Conservation (phyloP, 2,113 vertebrate species). For the Cinclus mexicanus region DNA sequence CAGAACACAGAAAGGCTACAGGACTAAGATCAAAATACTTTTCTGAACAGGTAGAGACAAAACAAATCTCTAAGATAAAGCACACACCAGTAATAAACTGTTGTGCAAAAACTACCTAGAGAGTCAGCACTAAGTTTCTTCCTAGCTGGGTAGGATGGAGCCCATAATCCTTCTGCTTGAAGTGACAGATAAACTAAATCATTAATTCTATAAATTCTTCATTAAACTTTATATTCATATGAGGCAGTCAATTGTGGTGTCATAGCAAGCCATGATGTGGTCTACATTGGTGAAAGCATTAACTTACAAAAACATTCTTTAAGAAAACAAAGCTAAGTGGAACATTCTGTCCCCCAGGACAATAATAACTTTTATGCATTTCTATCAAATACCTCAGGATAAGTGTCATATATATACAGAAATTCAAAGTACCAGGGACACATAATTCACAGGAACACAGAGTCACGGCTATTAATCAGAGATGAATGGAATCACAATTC, state of each 20-base stretch:
- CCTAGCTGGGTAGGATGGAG: background rate
- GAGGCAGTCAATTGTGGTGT: background rate
- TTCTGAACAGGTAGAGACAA: background rate
- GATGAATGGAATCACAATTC: background rate
- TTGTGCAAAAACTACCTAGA: background rate
- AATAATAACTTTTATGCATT: background rate
- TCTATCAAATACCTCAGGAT: background rate
- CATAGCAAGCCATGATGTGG: background rate
- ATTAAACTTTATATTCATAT: background rate
- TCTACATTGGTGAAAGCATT: background rate
- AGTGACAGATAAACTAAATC: slow-evolving; percentile 31
- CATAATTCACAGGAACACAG: background rate
- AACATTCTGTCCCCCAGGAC: background rate
- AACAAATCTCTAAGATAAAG: background rate
- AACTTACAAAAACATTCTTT: background rate
- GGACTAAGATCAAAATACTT: background rate
- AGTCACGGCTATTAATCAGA: background rate
- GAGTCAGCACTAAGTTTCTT: background rate
- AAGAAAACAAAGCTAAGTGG: background rate
- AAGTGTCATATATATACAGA: background rate
- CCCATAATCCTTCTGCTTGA: background rate
- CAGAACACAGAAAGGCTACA: background rate
- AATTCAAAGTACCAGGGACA: background rate
- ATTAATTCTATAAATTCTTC: slow-evolving; percentile 25
- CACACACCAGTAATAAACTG: background rate